Evolutionary conservation across 2,113 vertebrate genomes (phyloP).

Genomic region (Psephotus haematonotus): DNA sequence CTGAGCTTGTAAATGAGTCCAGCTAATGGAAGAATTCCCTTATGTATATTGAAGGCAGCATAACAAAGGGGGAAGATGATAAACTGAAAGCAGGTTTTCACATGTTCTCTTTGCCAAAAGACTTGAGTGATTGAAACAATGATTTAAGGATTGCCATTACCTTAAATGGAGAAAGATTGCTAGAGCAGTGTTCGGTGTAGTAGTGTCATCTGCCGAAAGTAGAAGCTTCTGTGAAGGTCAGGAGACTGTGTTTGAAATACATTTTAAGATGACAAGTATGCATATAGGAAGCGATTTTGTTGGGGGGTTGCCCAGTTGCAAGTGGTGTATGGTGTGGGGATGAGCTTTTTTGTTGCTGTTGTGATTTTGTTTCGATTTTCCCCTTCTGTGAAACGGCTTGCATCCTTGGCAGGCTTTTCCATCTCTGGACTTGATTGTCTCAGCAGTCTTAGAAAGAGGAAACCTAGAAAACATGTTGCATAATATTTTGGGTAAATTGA

Average conservation of each 20-base stretch:
- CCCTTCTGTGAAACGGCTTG: background rate
- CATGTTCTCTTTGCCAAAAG: background rate
- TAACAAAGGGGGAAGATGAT: background rate
- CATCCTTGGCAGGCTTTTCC: background rate
- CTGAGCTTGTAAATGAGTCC: background rate
- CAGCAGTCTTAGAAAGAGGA: slow-evolving; percentile 48
- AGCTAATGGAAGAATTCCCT: background rate
- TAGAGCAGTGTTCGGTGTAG: background rate
- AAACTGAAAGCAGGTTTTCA: background rate
- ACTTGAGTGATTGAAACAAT: background rate
- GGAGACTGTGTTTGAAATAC: background rate
- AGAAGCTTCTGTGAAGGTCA: background rate
- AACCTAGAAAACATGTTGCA: slow-evolving; percentile 47
- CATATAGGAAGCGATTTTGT: background rate
- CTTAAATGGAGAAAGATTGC: background rate
- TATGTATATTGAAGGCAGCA: background rate
- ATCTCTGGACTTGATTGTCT: background rate
- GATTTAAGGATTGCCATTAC: background rate
- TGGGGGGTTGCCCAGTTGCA: background rate
- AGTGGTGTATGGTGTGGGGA: background rate
- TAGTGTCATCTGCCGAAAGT: no score
- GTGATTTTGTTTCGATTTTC: background rate
- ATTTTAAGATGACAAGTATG: background rate
- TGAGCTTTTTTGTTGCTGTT: background rate
- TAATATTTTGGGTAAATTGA: slow-evolving; percentile 1